phyloP scores from a whole-genome alignment of 2,888 invertebrate genomes.

The Ectemnius lituratus region DNA sequence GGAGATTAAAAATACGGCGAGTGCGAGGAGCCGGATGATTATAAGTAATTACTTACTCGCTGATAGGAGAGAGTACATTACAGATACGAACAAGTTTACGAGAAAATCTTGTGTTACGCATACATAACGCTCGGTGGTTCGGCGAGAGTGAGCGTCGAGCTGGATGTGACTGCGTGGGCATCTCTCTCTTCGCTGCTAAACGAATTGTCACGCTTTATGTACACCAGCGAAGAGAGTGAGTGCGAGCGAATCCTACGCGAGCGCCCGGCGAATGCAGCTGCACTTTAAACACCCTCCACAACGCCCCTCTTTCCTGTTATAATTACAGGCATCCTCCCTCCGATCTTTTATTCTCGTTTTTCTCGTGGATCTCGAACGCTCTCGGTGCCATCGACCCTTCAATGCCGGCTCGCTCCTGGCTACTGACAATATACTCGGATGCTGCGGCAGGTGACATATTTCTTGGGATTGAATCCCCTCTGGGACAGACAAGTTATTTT shows the following conservation, averaged over 20 bases:
- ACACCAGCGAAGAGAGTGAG: slow-evolving; percentile 14
- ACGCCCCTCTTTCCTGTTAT: neutral
- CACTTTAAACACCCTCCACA: slow-evolving; percentile 34
- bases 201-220: slow-evolving; percentile 43
- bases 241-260: slow-evolving; percentile 41
- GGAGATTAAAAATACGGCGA: neutral
- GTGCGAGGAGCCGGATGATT: neutral
- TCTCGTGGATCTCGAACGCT: neutral
- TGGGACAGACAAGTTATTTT: too few species aligned
- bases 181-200: slow-evolving; percentile 23
- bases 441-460: too few species aligned
- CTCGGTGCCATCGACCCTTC: neutral
- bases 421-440: too few species aligned
- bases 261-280: slow-evolving; percentile 32
- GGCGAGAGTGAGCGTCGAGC: slow-evolving; percentile 12
- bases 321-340: too few species aligned
- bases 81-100: slow-evolving; percentile 30
- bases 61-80: slow-evolving; percentile 36
- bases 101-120: slow-evolving; percentile 33
- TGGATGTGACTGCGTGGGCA: slow-evolving; percentile 10
- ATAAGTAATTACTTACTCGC: slow-evolving; percentile 42
- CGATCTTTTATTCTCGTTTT: too few species aligned
- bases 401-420: too few species aligned
- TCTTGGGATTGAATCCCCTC: too few species aligned
- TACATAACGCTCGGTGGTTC: slow-evolving; percentile 10